Evolutionary conservation across 2,113 vertebrate species (phyloP), one percentile per base, ranked within the genome.

Genomic region (Pollimyrus isidori): DNA sequence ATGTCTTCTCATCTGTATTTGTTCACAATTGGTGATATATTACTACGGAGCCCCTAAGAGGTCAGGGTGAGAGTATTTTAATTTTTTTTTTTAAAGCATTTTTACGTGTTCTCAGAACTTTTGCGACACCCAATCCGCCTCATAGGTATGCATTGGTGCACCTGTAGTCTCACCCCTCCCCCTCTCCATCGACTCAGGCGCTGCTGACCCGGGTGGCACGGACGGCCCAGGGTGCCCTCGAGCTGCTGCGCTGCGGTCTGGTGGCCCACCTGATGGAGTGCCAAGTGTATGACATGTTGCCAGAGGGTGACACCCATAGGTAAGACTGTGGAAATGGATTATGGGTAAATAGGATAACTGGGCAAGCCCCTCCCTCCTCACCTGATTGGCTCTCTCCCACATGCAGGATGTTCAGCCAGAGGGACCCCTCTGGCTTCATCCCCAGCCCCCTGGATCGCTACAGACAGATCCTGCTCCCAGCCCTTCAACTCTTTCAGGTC

Each of bases 251-350:
- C 46, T 97, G 96, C 15, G 98, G 98, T 0, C 96, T 98, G 89
- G 97, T 99, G 88, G 94, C 97, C 49, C 96, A 96, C 92, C 95
- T 99, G 92, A 97, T 97, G 2, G 97, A 99, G 90, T 99, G 97
- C 89, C 97, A 98, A 76, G 98, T 99, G 83, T 99, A 97, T 82
- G 97, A 98, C 94, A 98, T 98, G 98, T 93, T 98, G 2, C 98
- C 98, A 0, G 98, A 99, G 93, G 96, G 94, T 35, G 97, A 99
- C 73, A 94, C 96, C 0, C 97, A 97, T 90, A 96, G 98, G 98
- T 99, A 93, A 35, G 90, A 30, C 35, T 46, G 19, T 39, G 50
- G 11, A 45, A 21, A 6, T 39, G 86, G n/a, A 19, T 2, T 7
- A 10, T 46, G 19, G 7, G 10, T 21, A 17, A 35, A n/a, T 15